Evolutionary conservation across 2,888 invertebrate species (phyloP), one percentile per base, ranked within the genome.

Genomic region (Caenorhabditis uteleia): DNA sequence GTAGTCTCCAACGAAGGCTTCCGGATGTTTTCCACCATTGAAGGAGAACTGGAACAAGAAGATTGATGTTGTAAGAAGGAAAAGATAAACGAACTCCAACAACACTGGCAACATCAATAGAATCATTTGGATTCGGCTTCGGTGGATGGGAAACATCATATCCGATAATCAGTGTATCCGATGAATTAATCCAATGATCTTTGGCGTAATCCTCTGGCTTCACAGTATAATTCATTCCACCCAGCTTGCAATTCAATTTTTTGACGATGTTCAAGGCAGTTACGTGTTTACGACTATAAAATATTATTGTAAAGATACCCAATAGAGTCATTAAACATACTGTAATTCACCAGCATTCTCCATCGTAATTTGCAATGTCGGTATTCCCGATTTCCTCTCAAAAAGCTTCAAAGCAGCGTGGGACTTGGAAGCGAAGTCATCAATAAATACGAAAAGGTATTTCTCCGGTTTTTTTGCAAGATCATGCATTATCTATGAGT

Each of bases 1-100:
- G 51, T 66, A 75, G 26, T 75, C 75, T 1, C 75, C 75, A 33
- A 70, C 50, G 27, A 75, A 50, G 0, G 42, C 20, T 34, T 67
- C 65, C 1, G 44, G 46, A 4, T 57, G 38, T 5, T 10, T 23
- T 4, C 53, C 59, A 0, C 66, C 70, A 43, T 75, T 75, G 60
- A 57, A 70, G 0, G 59, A 54, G 26, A 75, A 58, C 72, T 72
- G 57, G 18, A 36, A 46, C 25, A 3, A 18, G 36, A 12, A 33
- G 26, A 18, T 6, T 40, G n/a, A 27, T 25, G 18, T n/a, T 31
- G 25, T 2, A 3, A 16, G n/a, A n/a, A n/a, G n/a, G n/a, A n/a
- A n/a, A n/a, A n/a, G 12, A 26, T 25, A 42, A 21, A 58, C 69
- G 42, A 10, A 69, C 61, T 12, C 72, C 72, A 31, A 72, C 65